Evolutionary conservation across 2,888 invertebrate genomes (phyloP).

Genomic region (Mycogona germanica): DNA sequence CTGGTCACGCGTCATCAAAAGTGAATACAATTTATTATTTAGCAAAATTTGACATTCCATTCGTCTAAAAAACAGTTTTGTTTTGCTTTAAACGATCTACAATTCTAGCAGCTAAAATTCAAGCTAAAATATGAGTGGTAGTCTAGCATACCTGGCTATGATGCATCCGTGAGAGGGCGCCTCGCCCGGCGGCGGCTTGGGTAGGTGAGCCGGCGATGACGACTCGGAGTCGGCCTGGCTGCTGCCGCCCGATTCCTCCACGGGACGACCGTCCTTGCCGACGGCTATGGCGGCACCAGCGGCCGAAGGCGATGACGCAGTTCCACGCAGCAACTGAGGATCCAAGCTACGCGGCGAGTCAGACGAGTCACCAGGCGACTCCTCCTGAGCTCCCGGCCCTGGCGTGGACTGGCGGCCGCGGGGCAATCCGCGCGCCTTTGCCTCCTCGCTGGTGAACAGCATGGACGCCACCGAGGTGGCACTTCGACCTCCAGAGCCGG

Average conservation of each 20-base stretch:
- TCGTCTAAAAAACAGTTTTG: no score
- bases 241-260: slow-evolving; percentile 11
- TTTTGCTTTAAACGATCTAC: no score
- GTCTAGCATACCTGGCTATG: slow-evolving; percentile 20
- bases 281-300: neutral
- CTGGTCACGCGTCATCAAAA: no score
- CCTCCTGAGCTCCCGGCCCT: slow-evolving; percentile 16
- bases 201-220: slow-evolving; percentile 17
- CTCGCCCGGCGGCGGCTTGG: slow-evolving; percentile 19
- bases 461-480: neutral
- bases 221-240: slow-evolving; percentile 17
- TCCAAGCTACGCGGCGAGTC: slow-evolving; percentile 12
- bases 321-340: slow-evolving; percentile 5
- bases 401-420: slow-evolving; percentile 17
- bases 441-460: slow-evolving; percentile 10
- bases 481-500: slow-evolving; percentile 9
- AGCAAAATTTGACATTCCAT: no score
- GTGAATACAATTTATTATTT: no score
- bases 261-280: neutral
- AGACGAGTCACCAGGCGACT: slow-evolving; percentile 20
- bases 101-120: no score
- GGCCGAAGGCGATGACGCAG: neutral
- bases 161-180: slow-evolving; percentile 21
- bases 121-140: no score
- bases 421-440: slow-evolving; percentile 16